Conservation (phyloP, 64 coral and sea anemone species). For the Dendronephthya gigantea region DNA sequence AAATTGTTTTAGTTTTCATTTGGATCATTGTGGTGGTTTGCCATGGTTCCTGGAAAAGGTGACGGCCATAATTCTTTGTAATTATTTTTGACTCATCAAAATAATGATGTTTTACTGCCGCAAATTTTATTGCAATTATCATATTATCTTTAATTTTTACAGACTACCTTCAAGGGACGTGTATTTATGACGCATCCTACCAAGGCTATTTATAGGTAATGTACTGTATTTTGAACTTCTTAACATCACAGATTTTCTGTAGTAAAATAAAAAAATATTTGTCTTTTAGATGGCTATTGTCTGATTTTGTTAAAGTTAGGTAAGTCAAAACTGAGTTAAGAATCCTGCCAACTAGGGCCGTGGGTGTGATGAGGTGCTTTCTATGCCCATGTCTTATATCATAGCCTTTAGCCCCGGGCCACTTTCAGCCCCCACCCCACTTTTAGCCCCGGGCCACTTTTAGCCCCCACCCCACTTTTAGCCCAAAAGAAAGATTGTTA, state of each 20-base stretch:
- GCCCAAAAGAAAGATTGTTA: too few species aligned
- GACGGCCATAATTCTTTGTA: neutral
- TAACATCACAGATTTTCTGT: neutral
- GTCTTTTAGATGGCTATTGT: conserved; percentile 67
- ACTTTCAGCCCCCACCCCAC: too few species aligned
- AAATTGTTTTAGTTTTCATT: conserved; percentile 82
- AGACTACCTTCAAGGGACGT: conserved; percentile 94
- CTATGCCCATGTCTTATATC: too few species aligned
- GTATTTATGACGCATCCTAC: conserved; percentile 99
- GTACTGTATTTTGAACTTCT: neutral
- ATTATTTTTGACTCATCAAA: too few species aligned
- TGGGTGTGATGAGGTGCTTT: too few species aligned
- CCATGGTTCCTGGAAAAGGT: conserved; percentile 99
- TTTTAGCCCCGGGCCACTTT: too few species aligned
- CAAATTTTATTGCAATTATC: neutral
- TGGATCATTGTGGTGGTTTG: conserved; percentile 88
- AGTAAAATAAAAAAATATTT: neutral
- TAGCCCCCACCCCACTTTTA: too few species aligned
- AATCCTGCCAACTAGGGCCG: too few species aligned
- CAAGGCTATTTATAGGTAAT: conserved; percentile 84
- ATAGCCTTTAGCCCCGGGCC: too few species aligned
- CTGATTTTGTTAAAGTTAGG: conserved; percentile 99
- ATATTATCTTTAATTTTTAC: neutral
- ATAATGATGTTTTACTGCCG: neutral
- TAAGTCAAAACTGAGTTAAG: too few species aligned